Base-by-base conservation (phyloP, 53 echinoderm and acorn worm genomes). In the Stichopus horrens region DNA sequence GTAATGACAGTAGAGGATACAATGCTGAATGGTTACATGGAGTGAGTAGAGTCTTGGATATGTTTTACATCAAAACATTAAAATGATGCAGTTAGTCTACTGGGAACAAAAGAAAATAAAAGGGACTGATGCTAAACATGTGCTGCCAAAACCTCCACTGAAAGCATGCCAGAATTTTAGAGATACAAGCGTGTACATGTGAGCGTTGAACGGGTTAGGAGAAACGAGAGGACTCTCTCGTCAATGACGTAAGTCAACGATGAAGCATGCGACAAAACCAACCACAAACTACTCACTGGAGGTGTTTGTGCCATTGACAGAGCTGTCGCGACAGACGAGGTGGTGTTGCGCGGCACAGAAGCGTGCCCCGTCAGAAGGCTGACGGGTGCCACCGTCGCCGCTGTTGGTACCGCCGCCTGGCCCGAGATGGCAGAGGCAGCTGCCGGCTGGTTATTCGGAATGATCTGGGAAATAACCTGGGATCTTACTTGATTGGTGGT, bases 311-410 rank as follows among this genome's bases (percentile, higher is more conserved):
- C 56, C 81, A 57, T 56, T 19, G 81, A 54, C 58, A 81, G 81
- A 81, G 81, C n/a, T n/a, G 81, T n/a, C 57, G 81, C 20, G 8
- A 18, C 16, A 21, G 81, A 55, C 56, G 81, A 81, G 79, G 53
- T 19, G 54, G 19, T 81, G 88, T 88, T 88, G 88, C 8, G 91
- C 75, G 10, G 83, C 74, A 74, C 83, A 58, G 91, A 22, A 22
- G 88, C 71, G 21, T 75, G 83, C 23, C 66, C 53, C 37, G 76
- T 55, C 18, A 81, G 81, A 57, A 81, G 56, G 81, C 56, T 56
- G 56, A 81, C 81, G 11, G 75, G 37, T 37, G 37, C 37, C 37
- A 37, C 37, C 37, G 37, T 37, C 37, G 37, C 37, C 16, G 63
- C 63, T 63, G 11, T 53, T 53, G 79, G 79, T 55, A 78, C n/a